These are phyloP conservation scores for Botia kubotai DNA, from an alignment of 2,797 vertebrate species.

Conservation along the genomic window DNA sequence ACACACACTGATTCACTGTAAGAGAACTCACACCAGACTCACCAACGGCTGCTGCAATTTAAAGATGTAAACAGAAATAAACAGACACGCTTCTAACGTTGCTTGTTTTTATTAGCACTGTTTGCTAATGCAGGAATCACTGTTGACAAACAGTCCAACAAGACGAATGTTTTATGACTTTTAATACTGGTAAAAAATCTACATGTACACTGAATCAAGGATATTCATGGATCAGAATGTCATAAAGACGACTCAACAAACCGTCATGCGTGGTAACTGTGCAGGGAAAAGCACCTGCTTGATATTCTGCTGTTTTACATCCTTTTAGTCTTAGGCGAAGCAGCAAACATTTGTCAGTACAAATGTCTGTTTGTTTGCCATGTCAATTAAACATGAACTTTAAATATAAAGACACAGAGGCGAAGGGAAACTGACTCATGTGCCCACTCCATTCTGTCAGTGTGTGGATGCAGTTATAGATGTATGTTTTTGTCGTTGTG, in stretches of 20 bases:
- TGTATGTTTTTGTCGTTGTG: background rate
- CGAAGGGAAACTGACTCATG: background rate
- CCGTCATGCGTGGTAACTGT: background rate
- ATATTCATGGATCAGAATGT: background rate
- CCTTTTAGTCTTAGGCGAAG: background rate
- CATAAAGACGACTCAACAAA: too few relatives aligned
- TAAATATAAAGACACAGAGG: background rate
- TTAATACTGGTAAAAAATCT: background rate
- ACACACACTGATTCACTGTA: background rate
- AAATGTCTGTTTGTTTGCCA: conserved; percentile 6
- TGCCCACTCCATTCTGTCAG: background rate
- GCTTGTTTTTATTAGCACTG: too few relatives aligned
- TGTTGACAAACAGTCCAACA: too few relatives aligned
- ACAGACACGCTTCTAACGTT: too few relatives aligned
- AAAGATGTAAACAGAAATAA: background rate
- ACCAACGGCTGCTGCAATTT: background rate
- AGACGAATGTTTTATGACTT: too few relatives aligned
- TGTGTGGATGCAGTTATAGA: background rate
- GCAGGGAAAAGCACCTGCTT: background rate
- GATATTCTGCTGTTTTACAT: background rate
- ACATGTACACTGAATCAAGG: background rate
- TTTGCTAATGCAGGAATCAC: too few relatives aligned
- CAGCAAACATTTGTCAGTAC: background rate
- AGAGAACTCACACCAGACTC: background rate
- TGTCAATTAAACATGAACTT: conserved; percentile 1